Evolutionary conservation across 2,888 invertebrate species (phyloP), one percentile per base, ranked within the genome.

Genomic region (Acanthosepion lycidas): DNA sequence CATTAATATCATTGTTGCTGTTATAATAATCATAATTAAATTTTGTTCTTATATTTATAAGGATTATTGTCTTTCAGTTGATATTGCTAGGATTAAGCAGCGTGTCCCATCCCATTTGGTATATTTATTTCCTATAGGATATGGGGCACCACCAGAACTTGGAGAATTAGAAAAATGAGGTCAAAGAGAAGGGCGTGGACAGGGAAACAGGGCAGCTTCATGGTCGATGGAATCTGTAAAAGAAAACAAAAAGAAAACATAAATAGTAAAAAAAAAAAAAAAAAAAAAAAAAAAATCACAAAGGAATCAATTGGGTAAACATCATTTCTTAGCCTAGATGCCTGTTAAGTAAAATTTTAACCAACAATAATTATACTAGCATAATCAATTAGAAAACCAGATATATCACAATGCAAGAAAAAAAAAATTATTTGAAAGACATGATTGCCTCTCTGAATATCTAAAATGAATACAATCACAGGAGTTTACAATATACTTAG

Each of bases 181-280:
- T 51, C 92, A 51, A 51, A 51, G 51, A 48, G 92, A 92, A 92
- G 92, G 92, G 49, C 49, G 49, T 92, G 92, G 49, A 42, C 51
- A 92, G 92, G 26, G 49, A 51, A 55, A 42, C 18, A 55, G 59
- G 51, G 42, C 51, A 94, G 42, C 51, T 78, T 95, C 95, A 95
- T 55, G 95, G 95, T 93, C 95, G 95, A 94, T 95, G 95, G 93
- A 95, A 95, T 94, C 95, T 95, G 95, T 23, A 91, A 95, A 6
- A 49, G 20, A 64, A 64, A 64, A 64, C 23, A 64, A 64, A 64
- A 64, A 6, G 26, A 20, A 18, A 59, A 59, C 0, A 64, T 42
- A 42, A 42, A 42, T 42, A 42, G 42, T 42, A 64, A 64, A 26
- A 1, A 64, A 64, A 64, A 64, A 0, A 59, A 28, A 28, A 2